Evolutionary conservation across 2,113 vertebrate species (phyloP), one percentile per base, ranked within the genome.

Genomic region (Gasterosteus nipponicus): DNA sequence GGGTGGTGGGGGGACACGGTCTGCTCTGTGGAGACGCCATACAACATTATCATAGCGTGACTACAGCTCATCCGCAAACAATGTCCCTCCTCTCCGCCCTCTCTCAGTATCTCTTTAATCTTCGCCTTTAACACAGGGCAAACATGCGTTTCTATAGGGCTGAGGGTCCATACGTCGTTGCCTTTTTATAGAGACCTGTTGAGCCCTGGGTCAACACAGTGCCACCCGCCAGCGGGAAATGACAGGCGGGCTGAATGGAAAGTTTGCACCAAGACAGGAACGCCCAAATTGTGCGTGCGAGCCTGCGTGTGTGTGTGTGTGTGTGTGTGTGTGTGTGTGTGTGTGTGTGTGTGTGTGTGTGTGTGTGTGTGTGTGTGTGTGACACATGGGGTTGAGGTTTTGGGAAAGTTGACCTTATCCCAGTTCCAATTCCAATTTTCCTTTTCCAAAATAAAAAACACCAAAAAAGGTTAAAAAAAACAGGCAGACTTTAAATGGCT

Each of bases 21-120:
- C 83, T 82, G 80, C 82, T 78, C 86, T 83, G 81, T 85, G 84
- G 82, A 87, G 91, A 87, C 75, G 77, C 81, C 73, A 86, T 79
- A 87, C 84, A 86, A 87, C 86, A 85, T 90, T 91, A 85, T 85
- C 33, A 73, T 90, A 89, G 92, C 89, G 72, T 92, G 93, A 93
- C 91, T 87, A 70, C 77, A 78, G 73, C 83, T 84, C 84, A 85
- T 85, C 58, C 71, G 66, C 74, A 53, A 67, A 66, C 57, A 69
- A 66, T 72, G 68, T 75, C 31, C 15, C 35, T 73, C 54, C 62
- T 73, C 75, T 77, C 71, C 78, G 64, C 66, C 69, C 65, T 68
- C 71, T 69, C 53, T 38, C 35, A 1, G 81, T 53, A 79, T 69
- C 35, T 69, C 54, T 85, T 67, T 89, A 82, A 83, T 87, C 76